A percentile compares a stretch with the other conserved stretches of the same genome.
These are phyloP conservation scores for Telmatherina bonti DNA, from an alignment of 2,797 vertebrate species.

Conservation along the genomic window DNA sequence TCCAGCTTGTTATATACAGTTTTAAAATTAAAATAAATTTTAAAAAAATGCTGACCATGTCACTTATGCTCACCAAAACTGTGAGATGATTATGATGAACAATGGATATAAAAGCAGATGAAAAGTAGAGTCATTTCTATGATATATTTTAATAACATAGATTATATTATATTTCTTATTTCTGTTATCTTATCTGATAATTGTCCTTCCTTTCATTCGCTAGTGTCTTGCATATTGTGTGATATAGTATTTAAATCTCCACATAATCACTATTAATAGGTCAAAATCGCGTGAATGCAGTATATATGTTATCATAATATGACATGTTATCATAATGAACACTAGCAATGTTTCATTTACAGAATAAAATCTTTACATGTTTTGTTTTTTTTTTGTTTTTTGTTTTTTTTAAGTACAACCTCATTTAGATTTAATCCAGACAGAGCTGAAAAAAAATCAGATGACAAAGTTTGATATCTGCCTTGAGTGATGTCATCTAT, in stretches of 20 bases:
- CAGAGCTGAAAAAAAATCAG: not conserved
- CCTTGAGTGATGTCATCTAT: not conserved
- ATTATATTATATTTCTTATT: too few species aligned
- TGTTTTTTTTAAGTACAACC: not conserved
- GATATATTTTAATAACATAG: too few species aligned
- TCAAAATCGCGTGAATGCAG: too few species aligned
- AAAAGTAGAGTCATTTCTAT: too few species aligned
- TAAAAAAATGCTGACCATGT: constrained; percentile 8
- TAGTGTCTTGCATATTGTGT: too few species aligned
- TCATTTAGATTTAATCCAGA: not conserved
- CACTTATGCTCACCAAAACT: constrained; percentile 1
- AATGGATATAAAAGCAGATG: not conserved
- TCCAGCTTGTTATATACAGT: constrained; percentile 64
- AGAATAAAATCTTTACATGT: not conserved
- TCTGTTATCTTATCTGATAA: too few species aligned
- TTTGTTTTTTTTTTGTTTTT: not conserved
- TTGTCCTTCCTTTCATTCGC: too few species aligned
- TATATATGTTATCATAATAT: too few species aligned
- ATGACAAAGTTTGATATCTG: not conserved
- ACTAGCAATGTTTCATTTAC: too few species aligned
- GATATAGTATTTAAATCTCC: too few species aligned
- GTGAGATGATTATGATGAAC: constrained; percentile 5
- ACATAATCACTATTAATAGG: too few species aligned
- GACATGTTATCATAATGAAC: too few species aligned
- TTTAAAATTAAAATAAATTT: constrained; percentile 41